Evolutionary conservation across 2,113 vertebrate species (phyloP).

Genomic region (Bufo bufo): DNA sequence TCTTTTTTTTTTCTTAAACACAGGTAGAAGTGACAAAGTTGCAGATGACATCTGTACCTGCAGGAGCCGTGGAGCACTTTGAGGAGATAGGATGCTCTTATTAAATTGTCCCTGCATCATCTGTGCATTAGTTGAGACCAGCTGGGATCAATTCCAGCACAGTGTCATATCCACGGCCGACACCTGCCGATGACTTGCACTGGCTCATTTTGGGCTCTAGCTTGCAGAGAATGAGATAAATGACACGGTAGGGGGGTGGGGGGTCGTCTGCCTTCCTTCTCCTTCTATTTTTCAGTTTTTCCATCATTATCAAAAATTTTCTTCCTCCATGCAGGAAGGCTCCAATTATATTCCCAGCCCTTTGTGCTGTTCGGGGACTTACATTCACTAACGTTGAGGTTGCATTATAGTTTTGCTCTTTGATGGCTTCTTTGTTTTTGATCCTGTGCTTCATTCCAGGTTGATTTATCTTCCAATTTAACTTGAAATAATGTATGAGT

Average conservation of each 20-base stretch:
- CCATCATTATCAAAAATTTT: conserved; percentile 43
- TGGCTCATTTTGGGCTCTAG: conserved; percentile 36
- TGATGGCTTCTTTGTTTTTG: conserved; percentile 35
- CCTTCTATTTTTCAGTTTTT: conserved; percentile 38
- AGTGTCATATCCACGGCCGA: conserved; percentile 42
- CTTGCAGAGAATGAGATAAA: conserved; percentile 54
- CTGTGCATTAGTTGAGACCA: conserved; percentile 43
- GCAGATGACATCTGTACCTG: conserved; percentile 20
- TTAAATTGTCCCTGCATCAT: conserved; percentile 51
- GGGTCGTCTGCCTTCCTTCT: conserved; percentile 49
- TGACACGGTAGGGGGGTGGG: conserved; percentile 39
- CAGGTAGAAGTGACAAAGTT: not conserved
- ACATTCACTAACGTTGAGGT: conserved; percentile 2
- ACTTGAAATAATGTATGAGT: conserved; percentile 4
- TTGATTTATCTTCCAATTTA: conserved; percentile 7
- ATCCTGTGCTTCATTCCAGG: conserved; percentile 17
- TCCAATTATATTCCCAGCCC: conserved; percentile 47
- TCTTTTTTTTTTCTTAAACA: not conserved
- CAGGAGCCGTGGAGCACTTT: conserved; percentile 18
- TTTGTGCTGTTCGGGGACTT: conserved; percentile 36
- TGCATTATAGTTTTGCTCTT: conserved; percentile 44
- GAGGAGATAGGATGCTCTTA: conserved; percentile 33
- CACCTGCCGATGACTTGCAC: conserved; percentile 45
- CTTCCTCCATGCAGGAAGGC: conserved; percentile 47
- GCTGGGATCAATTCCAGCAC: conserved; percentile 55